Evolutionary conservation across 2,888 invertebrate genomes (phyloP).

Genomic region (Myopa tessellatipennis): DNA sequence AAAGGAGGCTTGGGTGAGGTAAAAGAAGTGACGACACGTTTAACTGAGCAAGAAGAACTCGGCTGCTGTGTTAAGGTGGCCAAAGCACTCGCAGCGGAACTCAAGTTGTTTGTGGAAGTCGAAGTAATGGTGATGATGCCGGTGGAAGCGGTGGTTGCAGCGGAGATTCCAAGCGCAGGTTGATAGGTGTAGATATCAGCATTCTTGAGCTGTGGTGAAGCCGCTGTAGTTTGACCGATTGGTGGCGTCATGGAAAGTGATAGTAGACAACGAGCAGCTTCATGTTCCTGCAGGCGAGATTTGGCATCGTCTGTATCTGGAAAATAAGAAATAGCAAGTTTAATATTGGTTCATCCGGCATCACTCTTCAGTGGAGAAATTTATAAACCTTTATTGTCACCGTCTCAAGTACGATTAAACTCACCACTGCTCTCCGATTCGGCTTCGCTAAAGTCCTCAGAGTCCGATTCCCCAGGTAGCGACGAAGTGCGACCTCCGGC

Average conservation of each 20-base stretch:
- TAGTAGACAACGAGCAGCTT: conserved; percentile 85
- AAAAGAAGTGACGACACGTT: conserved; percentile 61
- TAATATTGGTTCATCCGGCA: not conserved
- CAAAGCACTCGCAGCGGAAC: not conserved
- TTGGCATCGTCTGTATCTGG: conserved; percentile 76
- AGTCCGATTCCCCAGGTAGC: conserved; percentile 74
- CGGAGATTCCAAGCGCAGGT: conserved; percentile 37
- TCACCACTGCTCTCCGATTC: conserved; percentile 78
- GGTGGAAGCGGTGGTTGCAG: not conserved
- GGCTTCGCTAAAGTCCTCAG: conserved; percentile 76
- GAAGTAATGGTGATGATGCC: not conserved
- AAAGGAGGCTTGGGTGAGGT: conserved; percentile 67
- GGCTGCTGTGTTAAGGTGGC: conserved; percentile 32
- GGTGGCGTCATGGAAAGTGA: conserved; percentile 75
- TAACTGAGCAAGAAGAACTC: conserved; percentile 45
- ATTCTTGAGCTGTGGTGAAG: conserved; percentile 59
- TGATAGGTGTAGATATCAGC: conserved; percentile 50
- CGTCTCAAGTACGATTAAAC: conserved; percentile 49
- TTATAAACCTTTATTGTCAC: conserved; percentile 11
- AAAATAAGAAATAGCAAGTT: not conserved
- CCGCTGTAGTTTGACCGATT: conserved; percentile 58
- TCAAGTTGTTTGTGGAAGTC: not conserved
- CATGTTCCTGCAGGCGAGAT: conserved; percentile 82
- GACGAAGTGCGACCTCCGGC: conserved; percentile 66
- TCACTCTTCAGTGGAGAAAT: not conserved